Evolutionary conservation across 2,797 vertebrate species (phyloP).

Genomic region (Phylloscopus collybita): DNA sequence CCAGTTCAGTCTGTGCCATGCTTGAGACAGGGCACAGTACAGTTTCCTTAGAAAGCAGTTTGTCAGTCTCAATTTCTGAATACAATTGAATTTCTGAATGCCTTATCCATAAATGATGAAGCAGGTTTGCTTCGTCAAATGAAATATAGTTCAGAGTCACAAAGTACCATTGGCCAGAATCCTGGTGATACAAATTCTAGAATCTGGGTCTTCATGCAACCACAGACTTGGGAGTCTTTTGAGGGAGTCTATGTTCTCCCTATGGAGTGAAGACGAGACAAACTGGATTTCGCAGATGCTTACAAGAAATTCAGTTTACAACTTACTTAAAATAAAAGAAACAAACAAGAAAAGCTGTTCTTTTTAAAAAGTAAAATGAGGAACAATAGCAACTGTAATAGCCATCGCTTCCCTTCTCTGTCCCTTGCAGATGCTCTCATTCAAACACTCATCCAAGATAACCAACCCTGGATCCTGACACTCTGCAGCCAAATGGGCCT

Average conservation of each 20-base stretch:
- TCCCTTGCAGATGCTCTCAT: neutral
- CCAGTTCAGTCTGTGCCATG: rapidly evolving
- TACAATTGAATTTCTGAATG: neutral
- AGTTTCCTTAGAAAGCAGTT: neutral
- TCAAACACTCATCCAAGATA: neutral
- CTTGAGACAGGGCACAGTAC: neutral
- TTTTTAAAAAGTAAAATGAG: neutral
- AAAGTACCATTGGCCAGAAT: neutral
- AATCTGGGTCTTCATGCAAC: neutral
- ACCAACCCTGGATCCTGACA: rapidly evolving
- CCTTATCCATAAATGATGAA: neutral
- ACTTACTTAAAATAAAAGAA: neutral
- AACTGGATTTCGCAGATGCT: neutral
- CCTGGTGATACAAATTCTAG: neutral
- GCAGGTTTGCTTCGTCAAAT: neutral
- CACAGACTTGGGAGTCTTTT: neutral
- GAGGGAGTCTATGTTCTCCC: neutral
- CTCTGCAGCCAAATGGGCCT: neutral
- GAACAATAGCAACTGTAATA: neutral
- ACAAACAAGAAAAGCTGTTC: neutral
- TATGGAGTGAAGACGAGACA: neutral
- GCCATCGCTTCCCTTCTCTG: neutral
- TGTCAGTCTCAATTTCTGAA: neutral
- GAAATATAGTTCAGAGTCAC: neutral
- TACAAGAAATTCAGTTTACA: neutral